phyloP scores from a whole-genome alignment of 1,140 invertebrate species.

The Globodera rostochiensis region DNA sequence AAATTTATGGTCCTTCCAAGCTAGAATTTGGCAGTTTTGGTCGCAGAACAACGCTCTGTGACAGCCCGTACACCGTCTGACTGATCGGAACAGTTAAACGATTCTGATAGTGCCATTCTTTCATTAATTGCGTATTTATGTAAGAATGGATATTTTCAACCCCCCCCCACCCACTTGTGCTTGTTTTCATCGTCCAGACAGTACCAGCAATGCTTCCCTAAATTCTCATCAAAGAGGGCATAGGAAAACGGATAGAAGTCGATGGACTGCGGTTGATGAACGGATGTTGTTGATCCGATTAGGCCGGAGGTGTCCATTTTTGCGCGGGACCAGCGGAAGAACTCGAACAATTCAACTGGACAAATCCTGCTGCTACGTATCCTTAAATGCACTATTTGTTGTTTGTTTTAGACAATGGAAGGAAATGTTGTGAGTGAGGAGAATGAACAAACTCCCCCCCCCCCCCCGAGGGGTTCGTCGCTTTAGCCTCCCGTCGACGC shows the following conservation, averaged over 20 bases:
- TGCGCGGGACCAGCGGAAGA: not conserved
- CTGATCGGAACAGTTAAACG: not conserved
- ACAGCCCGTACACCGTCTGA: slow-evolving; percentile 45
- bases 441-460: too few species aligned
- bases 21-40: slow-evolving; percentile 49
- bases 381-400: too few species aligned
- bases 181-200: slow-evolving; percentile 50
- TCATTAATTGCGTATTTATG: too few species aligned
- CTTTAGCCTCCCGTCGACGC: too few species aligned
- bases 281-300: not conserved
- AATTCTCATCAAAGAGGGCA: slow-evolving; percentile 52
- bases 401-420: not conserved
- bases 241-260: slow-evolving; percentile 64
- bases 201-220: slow-evolving; percentile 57
- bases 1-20: slow-evolving; percentile 52
- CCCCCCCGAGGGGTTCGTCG: too few species aligned
- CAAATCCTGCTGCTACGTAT: not conserved
- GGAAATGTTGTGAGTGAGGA: not conserved
- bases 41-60: slow-evolving; percentile 47
- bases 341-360: too few species aligned
- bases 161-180: slow-evolving; percentile 37
- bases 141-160: too few species aligned
- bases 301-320: not conserved
- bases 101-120: too few species aligned
- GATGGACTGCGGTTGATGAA: not conserved